Conservation (phyloP, 1,140 invertebrate genomes). For the Nephila pilipes region DNA sequence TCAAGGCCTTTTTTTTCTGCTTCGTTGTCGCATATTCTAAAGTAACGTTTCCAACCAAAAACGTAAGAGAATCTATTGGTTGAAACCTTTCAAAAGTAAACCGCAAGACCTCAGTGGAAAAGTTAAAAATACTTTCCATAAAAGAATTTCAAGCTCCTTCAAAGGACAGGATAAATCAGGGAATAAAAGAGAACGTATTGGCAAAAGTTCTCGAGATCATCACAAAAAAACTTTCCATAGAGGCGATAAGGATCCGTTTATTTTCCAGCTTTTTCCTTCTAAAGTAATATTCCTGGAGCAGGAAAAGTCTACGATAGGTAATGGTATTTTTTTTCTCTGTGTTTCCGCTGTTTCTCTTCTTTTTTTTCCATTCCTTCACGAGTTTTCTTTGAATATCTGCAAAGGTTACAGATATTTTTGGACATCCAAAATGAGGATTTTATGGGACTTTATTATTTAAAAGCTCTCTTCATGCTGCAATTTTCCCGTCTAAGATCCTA, state of each 20-base stretch:
- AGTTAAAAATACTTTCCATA: constrained; percentile 65
- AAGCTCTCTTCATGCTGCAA: too few species aligned
- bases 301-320: not conserved
- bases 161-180: constrained; percentile 57
- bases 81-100: constrained; percentile 41
- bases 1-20: not conserved
- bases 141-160: constrained; percentile 47
- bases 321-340: not conserved
- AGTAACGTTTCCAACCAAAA: constrained; percentile 25
- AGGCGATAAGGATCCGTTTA: constrained; percentile 67
- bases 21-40: not conserved
- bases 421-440: too few species aligned
- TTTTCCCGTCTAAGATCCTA: too few species aligned
- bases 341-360: not conserved
- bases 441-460: too few species aligned
- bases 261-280: constrained; percentile 46
- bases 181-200: constrained; percentile 48
- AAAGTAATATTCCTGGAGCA: constrained; percentile 13
- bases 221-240: constrained; percentile 46
- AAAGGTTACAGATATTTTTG: too few species aligned
- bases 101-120: constrained; percentile 12
- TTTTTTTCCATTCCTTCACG: too few species aligned
- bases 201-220: constrained; percentile 45
- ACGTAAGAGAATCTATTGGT: constrained; percentile 43
- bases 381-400: too few species aligned